These are phyloP conservation scores for Apogon talboti DNA, from an alignment of 2,797 vertebrate genomes.

Conservation along the genomic window DNA sequence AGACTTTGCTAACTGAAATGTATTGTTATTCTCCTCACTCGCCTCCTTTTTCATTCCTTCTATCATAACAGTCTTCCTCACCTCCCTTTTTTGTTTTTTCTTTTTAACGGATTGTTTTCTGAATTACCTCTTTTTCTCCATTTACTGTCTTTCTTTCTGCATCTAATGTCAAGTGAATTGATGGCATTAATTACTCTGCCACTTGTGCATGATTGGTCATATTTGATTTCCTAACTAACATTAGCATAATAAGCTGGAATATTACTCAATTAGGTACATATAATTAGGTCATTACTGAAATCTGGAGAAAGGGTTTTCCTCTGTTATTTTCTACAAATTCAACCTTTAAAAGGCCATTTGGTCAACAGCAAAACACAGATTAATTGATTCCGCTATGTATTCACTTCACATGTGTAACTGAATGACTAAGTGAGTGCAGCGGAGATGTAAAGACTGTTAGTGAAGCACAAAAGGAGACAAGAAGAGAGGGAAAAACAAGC, in stretches of 20 bases:
- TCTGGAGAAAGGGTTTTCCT: conserved; percentile 36
- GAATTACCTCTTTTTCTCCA: conserved; percentile 23
- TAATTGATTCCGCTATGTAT: conserved; percentile 54
- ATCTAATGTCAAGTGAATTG: conserved; percentile 55
- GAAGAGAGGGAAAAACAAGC: conserved; percentile 8
- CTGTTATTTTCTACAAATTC: conserved; percentile 45
- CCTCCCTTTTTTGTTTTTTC: background rate
- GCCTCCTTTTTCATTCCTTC: conserved; percentile 10
- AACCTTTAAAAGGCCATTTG: conserved; percentile 59
- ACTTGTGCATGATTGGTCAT: conserved; percentile 63
- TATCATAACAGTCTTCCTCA: conserved; percentile 13
- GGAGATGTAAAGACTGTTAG: conserved; percentile 25
- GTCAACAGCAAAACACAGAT: conserved; percentile 59
- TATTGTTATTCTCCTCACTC: conserved; percentile 43
- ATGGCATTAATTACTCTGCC: conserved; percentile 70
- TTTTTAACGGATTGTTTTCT: conserved; percentile 36
- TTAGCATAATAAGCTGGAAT: conserved; percentile 57
- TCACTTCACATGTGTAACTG: conserved; percentile 31
- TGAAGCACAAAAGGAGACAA: conserved; percentile 13
- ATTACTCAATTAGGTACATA: conserved; percentile 67
- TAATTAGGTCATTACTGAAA: conserved; percentile 70
- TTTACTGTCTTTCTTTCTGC: conserved; percentile 20
- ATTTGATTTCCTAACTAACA: conserved; percentile 62
- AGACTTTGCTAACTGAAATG: conserved; percentile 29
- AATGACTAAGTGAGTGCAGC: conserved; percentile 23